Evolutionary conservation across 2,113 vertebrate species (phyloP), one percentile per base, ranked within the genome.

Genomic region (Eclectus roratus): DNA sequence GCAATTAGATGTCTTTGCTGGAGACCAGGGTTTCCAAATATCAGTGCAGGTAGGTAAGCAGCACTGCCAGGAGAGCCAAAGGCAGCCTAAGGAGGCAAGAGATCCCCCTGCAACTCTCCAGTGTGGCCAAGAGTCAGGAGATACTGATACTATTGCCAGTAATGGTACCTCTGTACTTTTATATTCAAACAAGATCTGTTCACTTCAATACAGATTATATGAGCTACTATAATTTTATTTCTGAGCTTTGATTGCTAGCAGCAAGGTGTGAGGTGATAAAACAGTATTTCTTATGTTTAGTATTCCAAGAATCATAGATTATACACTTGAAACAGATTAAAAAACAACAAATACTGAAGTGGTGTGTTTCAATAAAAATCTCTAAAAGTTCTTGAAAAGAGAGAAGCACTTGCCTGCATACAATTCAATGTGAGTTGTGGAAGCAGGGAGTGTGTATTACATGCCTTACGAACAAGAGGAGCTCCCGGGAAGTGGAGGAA

Each of bases 391-490:
- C 72, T 66, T 53, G 41, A n/a, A 44, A 47, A 58, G 24, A 79
- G 19, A 53, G 33, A 70, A 41, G 8, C 0, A 1, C 31, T 43
- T 64, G 60, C 21, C 31, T 63, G 37, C 0, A 2, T 25, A 9
- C 35, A 49, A 7, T 4, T 10, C 28, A 35, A 41, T 29, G 65
- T 53, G 64, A 87, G n/a, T 21, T 28, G 24, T 65, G 64, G 50
- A 24, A 71, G 55, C 63, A 50, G 39, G 12, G 12, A 44, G 41
- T 3, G 25, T 41, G n/a, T 41, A 21, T 3, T 56, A 11, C 16
- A 2, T 20, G 29, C 20, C 33, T 41, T 43, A 43, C 17, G 25
- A 31, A 31, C 41, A 44, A 66, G 33, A 89, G 29, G 11, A 68
- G 4, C 29, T 44, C 41, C 43, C 28, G 15, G 50, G 73, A 79